Evolutionary conservation across 2,113 vertebrate species (phyloP), one percentile per base, ranked within the genome.

Genomic region (Heteronetta atricapilla): DNA sequence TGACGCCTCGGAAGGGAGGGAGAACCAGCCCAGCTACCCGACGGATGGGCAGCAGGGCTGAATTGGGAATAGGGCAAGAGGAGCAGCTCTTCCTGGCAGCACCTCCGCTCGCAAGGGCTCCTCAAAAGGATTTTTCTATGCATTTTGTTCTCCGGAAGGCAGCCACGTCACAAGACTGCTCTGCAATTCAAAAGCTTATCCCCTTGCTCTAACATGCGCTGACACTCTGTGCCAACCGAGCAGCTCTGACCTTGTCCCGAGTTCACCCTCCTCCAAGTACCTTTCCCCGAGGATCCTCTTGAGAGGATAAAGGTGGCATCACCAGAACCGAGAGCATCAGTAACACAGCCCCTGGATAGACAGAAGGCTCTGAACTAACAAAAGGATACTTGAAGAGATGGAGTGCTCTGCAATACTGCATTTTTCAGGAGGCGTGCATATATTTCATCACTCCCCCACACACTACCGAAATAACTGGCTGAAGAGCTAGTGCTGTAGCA

Each of bases 401-500:
- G 48, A 94, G 75, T 38, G 84, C 87, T 88, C 75, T 0, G 2
- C 58, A 72, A 31, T 60, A n/a, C 14, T 3, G 14, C 62, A n/a
- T 60, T 79, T 84, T 85, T 89, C 10, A 73, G 82, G 62, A 88
- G 88, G n/a, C 18, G 19, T 7, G 66, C 21, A n/a, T 46, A 20
- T 44, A 82, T 81, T 75, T 86, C 89, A 91, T 82, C 93, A 69
- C 91, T 87, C 48, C 89, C 70, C 59, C 82, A 33, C 69, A 48
- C 0, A 0, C 53, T 62, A 79, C 70, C 72, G 23, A 82, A 72
- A 67, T 36, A 73, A 67, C 73, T 5, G 17, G 70, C 83, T 64
- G 88, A 66, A 69, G 66, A 85, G 86, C 4, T 2, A 14, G 72
- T 2, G 10, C 67, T 46, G 6, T 31, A 79, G 93, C 90, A 85